Base-by-base conservation (phyloP, 1,140 invertebrate genomes). In the Drosophila sproati region DNA sequence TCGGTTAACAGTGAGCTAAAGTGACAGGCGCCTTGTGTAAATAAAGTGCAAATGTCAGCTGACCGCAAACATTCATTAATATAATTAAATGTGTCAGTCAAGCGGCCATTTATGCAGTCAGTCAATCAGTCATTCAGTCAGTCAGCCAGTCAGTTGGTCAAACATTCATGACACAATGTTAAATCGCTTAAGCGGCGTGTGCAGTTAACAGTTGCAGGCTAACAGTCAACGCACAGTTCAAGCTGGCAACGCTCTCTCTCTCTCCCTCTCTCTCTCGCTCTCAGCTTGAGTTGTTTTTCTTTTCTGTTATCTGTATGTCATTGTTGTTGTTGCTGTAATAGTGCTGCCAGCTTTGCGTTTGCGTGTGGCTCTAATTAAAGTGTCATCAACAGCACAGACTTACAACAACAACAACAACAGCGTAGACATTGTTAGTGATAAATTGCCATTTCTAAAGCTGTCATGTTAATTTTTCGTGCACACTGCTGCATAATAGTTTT, bases 21-120 rank as follows among this genome's bases (percentile, higher is more conserved):
- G 69, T 83, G 77, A 83, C 80, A 77, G 80, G 39, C 41, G 43
- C 29, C 29, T 48, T 48, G 45, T 48, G 81, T 82, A 81, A 82
- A 85, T 85, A 86, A 91, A 91, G 88, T 91, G 89, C 88, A 91
- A 91, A 91, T 91, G 88, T 91, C 88, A 91, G 88, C 78, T 91
- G 88, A 91, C 88, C 85, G 89, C 85, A 85, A 89, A 85, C 80
- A 91, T 89, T 20, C 89, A 91, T 89, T 91, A 89, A 91, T 91
- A 91, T 91, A 91, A 91, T 91, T 91, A 91, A 91, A 91, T 86
- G 81, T 91, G 88, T 85, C 88, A 91, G 89, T 91, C 85, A 90
- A 81, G 78, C 85, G 73, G 86, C 80, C 85, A 89, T 89, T 89
- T 90, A 89, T 89, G 74, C 81, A 90, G 72, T 89, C 83, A 62